Conservation (phyloP, 2,888 invertebrate species). For the Dorcus parallelipipedus region DNA sequence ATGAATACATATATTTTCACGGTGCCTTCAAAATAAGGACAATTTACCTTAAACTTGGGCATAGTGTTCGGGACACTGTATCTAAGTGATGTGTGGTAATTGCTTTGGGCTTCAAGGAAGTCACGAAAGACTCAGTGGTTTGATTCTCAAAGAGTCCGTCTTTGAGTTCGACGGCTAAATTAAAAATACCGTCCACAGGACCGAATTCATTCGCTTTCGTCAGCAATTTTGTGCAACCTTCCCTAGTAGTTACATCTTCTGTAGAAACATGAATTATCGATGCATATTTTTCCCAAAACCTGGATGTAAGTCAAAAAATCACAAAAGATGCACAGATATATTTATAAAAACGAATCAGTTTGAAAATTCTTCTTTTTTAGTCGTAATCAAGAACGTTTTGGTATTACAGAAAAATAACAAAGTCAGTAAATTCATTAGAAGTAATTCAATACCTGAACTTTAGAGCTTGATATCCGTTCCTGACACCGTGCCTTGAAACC, state of each 20-base stretch:
- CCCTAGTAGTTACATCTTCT: slow-evolving; percentile 65
- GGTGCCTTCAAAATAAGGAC: slow-evolving; percentile 35
- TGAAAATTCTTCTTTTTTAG: too few species aligned
- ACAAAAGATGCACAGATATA: background rate
- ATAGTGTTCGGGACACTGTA: slow-evolving; percentile 57
- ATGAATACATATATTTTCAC: slow-evolving; percentile 6
- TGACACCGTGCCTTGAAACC: slow-evolving; percentile 75
- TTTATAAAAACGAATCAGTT: background rate
- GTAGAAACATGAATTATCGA: slow-evolving; percentile 66
- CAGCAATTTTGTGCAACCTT: slow-evolving; percentile 69
- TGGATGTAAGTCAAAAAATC: slow-evolving; percentile 33
- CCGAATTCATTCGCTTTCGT: slow-evolving; percentile 61
- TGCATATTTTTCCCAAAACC: slow-evolving; percentile 67
- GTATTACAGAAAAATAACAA: background rate
- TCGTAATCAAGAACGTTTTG: too few species aligned
- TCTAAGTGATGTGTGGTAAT: slow-evolving; percentile 78
- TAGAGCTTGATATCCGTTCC: slow-evolving; percentile 77
- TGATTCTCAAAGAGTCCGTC: slow-evolving; percentile 79
- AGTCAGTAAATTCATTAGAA: background rate
- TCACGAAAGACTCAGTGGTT: slow-evolving; percentile 63
- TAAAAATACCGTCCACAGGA: slow-evolving; percentile 81
- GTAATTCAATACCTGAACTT: slow-evolving; percentile 56
- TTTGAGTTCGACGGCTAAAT: slow-evolving; percentile 77
- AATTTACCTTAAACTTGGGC: slow-evolving; percentile 46
- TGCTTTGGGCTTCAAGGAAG: slow-evolving; percentile 75